Evolutionary conservation across 2,797 vertebrate genomes (phyloP), one percentile per base, ranked within the genome.

Genomic region (Petrocephalus schoutedeni): DNA sequence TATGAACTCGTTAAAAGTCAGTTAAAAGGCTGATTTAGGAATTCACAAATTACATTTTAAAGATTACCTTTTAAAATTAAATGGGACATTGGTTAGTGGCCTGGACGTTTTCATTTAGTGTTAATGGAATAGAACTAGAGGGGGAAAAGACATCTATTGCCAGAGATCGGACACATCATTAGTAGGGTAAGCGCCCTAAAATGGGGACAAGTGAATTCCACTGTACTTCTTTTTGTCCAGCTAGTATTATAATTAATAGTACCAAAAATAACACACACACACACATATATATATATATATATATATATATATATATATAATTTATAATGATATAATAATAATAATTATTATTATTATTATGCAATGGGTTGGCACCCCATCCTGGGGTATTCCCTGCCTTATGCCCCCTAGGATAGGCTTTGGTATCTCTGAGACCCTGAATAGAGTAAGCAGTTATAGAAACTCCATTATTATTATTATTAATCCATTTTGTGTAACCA

Each of bases 11-110:
- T 84, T 83, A 83, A 28, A 83, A 83, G 49, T 83, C 80, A 53
- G 80, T 54, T 54, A 86, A 86, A 84, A 45, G 56, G n/a, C 32
- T 61, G 56, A 86, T 86, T 86, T 58, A 86, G 56, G 85, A 45
- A 86, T 59, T 59, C 56, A 57, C 85, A 58, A 86, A 58, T 57
- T 54, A 84, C 82, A 12, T 54, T 54, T 84, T 84, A 54, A 84
- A 84, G 10, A 84, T 54, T 84, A 84, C 80, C 80, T 41, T 58
- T 86, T 86, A 58, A 57, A 86, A 61, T 56, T 6, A 59, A 58
- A 59, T 86, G 85, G 8, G 85, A 58, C 56, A 23, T 53, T 84
- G 51, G n/a, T 54, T 84, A 10, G 56, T 58, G 56, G 85, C 54
- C 21, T n/a, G 56, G 53, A 41, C 32, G 9, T n/a, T 19, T 57